phyloP scores from a whole-genome alignment of 2,113 vertebrate genomes.

The Myotis brandtii region DNA sequence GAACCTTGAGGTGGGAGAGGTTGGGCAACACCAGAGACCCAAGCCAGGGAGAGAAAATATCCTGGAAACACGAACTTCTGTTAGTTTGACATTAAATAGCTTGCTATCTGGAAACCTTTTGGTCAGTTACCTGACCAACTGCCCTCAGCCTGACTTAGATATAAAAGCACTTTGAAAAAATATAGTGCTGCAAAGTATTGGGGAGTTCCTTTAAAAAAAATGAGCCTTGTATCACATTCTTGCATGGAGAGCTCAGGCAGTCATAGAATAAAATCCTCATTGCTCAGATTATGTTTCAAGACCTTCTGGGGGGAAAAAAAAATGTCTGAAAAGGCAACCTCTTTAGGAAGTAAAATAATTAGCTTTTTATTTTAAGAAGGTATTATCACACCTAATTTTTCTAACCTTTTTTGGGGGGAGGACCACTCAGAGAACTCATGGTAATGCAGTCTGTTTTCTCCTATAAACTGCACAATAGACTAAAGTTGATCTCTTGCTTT shows the following conservation, averaged over 20 bases:
- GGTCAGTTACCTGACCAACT: background rate
- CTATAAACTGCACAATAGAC: background rate
- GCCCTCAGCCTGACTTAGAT: background rate
- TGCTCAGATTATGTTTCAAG: background rate
- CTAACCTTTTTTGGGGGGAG: background rate
- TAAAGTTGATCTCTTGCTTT: background rate
- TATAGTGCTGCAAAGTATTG: background rate
- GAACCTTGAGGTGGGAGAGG: background rate
- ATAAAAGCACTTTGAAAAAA: constrained; percentile 46
- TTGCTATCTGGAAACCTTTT: background rate
- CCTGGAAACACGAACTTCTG: background rate
- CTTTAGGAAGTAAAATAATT: constrained; percentile 29
- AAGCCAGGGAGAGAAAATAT: background rate
- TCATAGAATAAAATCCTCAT: background rate
- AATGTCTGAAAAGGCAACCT: constrained; percentile 21
- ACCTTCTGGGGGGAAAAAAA: background rate
- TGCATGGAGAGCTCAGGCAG: background rate
- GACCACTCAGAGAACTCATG: background rate
- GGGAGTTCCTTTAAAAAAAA: background rate
- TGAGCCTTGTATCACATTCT: background rate
- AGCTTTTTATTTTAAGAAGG: constrained; percentile 23
- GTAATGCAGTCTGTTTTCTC: background rate
- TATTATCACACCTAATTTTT: background rate
- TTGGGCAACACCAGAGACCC: background rate
- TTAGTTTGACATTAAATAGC: background rate